Base-by-base conservation (phyloP, 2,113 vertebrate species). In the Megaleporinus macrocephalus region DNA sequence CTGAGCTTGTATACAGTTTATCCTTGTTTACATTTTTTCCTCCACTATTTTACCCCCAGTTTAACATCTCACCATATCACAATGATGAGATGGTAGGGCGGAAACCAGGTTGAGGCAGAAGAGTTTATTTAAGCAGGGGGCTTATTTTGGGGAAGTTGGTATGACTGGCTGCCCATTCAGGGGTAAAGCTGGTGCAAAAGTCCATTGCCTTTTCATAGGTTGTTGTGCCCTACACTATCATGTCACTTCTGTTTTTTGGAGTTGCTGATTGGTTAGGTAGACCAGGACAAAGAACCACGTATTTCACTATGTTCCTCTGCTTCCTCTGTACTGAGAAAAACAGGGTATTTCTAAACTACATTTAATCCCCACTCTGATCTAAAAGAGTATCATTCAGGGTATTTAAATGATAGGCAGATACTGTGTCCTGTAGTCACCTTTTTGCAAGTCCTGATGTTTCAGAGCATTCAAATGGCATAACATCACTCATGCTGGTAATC, bases 21-120 rank as follows among this genome's bases (percentile, higher is more conserved):
- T 9, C 18, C 18, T 61, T 59, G 0, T 44, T 79, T 47, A 29
- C 11, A 61, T 22, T 70, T 59, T 61, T 57, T 20, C 20, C 20
- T 22, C 18, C 53, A 57, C 15, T 1, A 12, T 20, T 55, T 55
- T 3, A 55, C 18, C 16, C 18, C 20, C 15, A 14, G 20, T 55
- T 55, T 55, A 55, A 55, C 53, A 57, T 22, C 20, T 57, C 20
- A 20, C 30, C 27, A 61, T 41, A 16, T 29, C 41, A 30, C 36
- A 5, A 16, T 27, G 36, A 53, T 65, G 53, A 69, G 27, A 33
- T 44, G 41, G 27, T 72, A 81, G 13, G 62, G 26, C 72, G 85
- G 80, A 86, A 92, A 82, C 63, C 59, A 73, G 1, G 59, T 33
- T 33, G 73, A 44, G 59, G 59, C n/a, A 44, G 27, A 66, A 55